Conservation (phyloP, 2,888 invertebrate genomes). For the Rhagonycha lutea region DNA sequence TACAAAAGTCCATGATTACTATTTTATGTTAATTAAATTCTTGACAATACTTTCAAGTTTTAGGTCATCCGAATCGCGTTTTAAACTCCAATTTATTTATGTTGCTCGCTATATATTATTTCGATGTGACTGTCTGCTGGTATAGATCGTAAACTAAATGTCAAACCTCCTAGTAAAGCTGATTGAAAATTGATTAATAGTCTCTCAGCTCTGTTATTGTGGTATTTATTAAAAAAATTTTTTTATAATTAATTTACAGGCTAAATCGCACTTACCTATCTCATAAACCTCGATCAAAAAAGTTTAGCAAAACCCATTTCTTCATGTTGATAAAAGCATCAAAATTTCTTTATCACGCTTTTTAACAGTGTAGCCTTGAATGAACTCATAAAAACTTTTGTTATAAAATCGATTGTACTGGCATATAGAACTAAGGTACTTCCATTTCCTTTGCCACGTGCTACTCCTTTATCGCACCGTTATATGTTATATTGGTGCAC, state of each 20-base stretch:
- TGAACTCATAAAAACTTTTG: conserved; percentile 23
- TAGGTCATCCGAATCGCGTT: background rate
- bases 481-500: background rate
- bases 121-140: background rate
- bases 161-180: conserved; percentile 13
- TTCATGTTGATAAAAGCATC: background rate
- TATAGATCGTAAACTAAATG: background rate
- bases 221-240: background rate
- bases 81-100: background rate
- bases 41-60: background rate
- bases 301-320: background rate
- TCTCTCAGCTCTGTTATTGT: conserved; percentile 17
- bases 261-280: background rate
- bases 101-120: background rate
- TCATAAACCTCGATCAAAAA: background rate
- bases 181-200: conserved; percentile 26
- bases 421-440: conserved; percentile 10
- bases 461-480: conserved; percentile 5
- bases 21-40: background rate
- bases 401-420: conserved; percentile 27
- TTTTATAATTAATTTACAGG: background rate
- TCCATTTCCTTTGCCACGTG: conserved; percentile 20
- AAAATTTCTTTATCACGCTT: conserved; percentile 3
- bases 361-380: conserved; percentile 28
- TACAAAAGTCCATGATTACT: background rate